Base-by-base conservation (phyloP, 1,140 invertebrate species). In the Zelostemma sp. region DNA sequence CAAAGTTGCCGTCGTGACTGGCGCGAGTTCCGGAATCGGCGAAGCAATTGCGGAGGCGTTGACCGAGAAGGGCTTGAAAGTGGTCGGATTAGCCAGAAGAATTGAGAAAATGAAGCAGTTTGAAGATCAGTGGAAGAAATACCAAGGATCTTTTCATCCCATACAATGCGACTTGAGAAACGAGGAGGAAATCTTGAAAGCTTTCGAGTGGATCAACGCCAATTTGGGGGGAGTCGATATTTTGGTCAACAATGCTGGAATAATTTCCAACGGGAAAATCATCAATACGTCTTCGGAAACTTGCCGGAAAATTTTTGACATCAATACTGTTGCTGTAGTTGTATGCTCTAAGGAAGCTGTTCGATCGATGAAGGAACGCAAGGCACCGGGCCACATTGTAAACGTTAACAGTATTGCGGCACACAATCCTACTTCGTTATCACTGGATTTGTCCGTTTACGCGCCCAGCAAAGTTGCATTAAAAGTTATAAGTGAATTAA, bases 1-100 rank as follows among this genome's bases (percentile, higher is more conserved):
- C 51, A 89, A 88, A 58, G 87, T 91, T 0, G 92, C 90, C 0
- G 85, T 94, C 8, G 89, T 94, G 11, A 93, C 92, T 0, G 92
- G 91, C 0, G 91, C 91, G 0, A 92, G 90, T 59, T 83, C 86
- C 0, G 93, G 92, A 0, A 93, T 94, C 16, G 92, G 93, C 0
- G 87, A 87, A 0, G 88, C 84, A 0, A 83, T 90, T 11, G 85
- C 86, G 9, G 77, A 85, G 61, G 71, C 79, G 1, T 77, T 94
- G 5, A 88, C 89, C 0, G 76, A 87, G 18, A 76, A 86, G 16
- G 92, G 92, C 1, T 74, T 93, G 48, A 86, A 81, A 46, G 93
- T 94, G 9, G 87, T 93, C 0, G 93, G 91, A 0, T 83, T 93
- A 31, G 92, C 92, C 0, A 85, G 92, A 43, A 87, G 91, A 53